phyloP scores from a whole-genome alignment of 2,797 vertebrate species.

The Lithobates sylvaticus region DNA sequence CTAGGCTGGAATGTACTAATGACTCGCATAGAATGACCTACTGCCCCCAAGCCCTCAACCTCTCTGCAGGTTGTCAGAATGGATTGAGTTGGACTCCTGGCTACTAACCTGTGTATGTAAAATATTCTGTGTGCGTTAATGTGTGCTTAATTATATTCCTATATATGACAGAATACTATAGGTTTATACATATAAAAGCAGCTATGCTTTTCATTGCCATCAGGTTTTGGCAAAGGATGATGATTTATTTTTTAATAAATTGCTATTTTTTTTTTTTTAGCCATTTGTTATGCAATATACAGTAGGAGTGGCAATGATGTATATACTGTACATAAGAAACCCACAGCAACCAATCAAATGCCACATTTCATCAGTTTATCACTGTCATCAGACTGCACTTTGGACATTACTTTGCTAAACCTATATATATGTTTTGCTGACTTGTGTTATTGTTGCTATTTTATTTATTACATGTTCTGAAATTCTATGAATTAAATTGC shows the following conservation, averaged over 20 bases:
- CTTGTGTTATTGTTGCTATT: no score
- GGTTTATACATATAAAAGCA: no score
- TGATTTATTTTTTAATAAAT: no score
- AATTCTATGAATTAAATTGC: neutral
- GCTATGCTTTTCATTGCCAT: no score
- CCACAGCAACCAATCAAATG: no score
- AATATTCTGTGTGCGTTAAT: neutral
- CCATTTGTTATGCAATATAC: no score
- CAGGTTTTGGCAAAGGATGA: no score
- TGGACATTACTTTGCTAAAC: neutral
- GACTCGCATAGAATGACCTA: neutral
- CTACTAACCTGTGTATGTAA: neutral
- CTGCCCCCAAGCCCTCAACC: neutral
- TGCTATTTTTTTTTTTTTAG: no score
- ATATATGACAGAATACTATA: neutral
- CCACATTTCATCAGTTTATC: neutral
- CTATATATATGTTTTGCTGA: neutral
- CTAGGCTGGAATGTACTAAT: neutral
- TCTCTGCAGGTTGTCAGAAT: neutral
- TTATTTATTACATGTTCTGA: neutral
- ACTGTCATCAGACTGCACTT: neutral
- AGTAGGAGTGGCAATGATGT: no score
- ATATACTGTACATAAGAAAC: no score
- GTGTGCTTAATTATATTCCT: neutral
- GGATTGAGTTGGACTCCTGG: neutral